Evolutionary conservation across 2,113 vertebrate genomes (phyloP).

Genomic region (Fulmarus glacialis): DNA sequence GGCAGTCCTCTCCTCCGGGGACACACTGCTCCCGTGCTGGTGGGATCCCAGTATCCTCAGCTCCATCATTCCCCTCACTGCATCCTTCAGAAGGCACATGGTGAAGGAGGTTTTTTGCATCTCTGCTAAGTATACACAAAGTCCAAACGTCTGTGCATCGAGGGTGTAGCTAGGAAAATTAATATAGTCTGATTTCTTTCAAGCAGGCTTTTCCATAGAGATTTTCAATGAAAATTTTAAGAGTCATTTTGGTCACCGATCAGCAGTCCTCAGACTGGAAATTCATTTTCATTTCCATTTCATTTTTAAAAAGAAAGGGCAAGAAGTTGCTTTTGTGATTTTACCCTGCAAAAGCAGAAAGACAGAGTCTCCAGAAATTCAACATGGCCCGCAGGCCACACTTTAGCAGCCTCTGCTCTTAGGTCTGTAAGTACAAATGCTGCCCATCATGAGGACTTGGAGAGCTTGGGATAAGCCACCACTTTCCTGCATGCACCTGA

Average conservation of each 20-base stretch:
- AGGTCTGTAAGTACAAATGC: background rate
- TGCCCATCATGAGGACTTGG: background rate
- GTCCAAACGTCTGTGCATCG: background rate
- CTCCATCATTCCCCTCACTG: background rate
- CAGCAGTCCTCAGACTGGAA: background rate
- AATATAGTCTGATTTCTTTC: background rate
- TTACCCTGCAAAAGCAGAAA: background rate
- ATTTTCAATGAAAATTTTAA: background rate
- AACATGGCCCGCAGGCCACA: background rate
- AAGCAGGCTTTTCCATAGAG: background rate
- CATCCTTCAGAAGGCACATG: background rate
- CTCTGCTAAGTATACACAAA: background rate
- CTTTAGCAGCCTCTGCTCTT: background rate
- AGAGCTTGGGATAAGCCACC: background rate
- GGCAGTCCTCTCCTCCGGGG: accelerated
- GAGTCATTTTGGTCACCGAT: background rate
- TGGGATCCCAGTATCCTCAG: background rate
- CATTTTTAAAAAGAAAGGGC: background rate
- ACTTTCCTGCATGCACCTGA: background rate
- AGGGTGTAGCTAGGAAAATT: background rate
- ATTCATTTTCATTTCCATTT: background rate
- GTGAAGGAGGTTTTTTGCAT: background rate
- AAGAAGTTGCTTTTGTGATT: background rate
- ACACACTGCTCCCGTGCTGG: accelerated
- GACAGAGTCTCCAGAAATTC: background rate